Percentiles rank a stretch among this genome's conserved stretches.
phyloP scores from a whole-genome alignment of 2,797 vertebrate genomes.

The Petrocephalus sullivani region DNA sequence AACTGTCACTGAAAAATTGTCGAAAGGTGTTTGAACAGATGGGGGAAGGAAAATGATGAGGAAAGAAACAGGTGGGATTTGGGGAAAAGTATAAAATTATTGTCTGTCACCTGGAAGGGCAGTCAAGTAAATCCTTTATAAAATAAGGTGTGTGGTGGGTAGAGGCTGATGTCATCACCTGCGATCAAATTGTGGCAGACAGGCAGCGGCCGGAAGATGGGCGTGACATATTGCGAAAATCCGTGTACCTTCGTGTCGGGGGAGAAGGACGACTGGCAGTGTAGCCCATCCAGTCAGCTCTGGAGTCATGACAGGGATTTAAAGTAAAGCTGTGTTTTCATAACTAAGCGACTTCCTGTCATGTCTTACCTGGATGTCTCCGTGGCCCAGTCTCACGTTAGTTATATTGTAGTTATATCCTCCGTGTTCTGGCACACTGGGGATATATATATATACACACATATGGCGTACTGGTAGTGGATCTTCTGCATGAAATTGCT shows the following conservation, averaged over 20 bases:
- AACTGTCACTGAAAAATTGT: background rate
- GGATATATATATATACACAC: constrained; percentile 5
- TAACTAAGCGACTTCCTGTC: constrained; percentile 23
- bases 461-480: constrained; percentile 3
- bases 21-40: background rate
- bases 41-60: background rate
- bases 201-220: background rate
- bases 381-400: background rate
- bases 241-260: background rate
- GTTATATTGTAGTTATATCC: background rate
- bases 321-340: constrained; percentile 13
- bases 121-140: background rate
- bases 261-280: background rate
- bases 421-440: constrained; percentile 7
- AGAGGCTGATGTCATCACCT: background rate
- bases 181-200: constrained; percentile 10
- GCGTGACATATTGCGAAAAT: background rate
- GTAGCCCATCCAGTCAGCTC: background rate
- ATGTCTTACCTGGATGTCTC: constrained; percentile 9
- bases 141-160: background rate
- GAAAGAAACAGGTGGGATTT: constrained; percentile 9
- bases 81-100: background rate
- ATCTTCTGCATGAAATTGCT: constrained; percentile 17
- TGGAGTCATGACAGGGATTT: constrained; percentile 16
- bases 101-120: constrained; percentile 4